Evolutionary conservation across 2,888 invertebrate genomes (phyloP), one percentile per base, ranked within the genome.

Genomic region (Troides oblongomaculatus): DNA sequence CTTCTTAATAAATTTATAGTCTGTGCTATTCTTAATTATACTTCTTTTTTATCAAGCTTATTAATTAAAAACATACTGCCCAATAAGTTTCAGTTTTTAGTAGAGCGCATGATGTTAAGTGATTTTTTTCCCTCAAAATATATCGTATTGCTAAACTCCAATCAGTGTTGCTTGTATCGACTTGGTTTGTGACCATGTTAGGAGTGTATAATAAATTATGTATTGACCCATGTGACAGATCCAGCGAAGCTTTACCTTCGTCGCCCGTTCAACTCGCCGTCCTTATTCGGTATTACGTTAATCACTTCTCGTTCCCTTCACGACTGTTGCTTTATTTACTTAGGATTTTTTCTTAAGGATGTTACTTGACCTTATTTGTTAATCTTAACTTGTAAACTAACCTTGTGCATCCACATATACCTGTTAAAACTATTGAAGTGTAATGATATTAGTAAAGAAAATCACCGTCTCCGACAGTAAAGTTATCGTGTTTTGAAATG

Each of bases 221-320:
- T 78, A 86, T 81, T 75, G 75, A 77, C 70, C 76, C 76, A 74
- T 78, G 77, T 76, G 79, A 78, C 78, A 75, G 78, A 74, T 74
- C 78, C 74, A 76, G 78, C 77, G 76, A 77, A 78, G 80, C 81
- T 83, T 83, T 83, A 78, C 78, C 74, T 73, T 78, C 74, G 73
- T 72, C 77, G 79, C 79, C 77, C 73, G 77, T 72, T 77, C 71
- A 75, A 78, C 77, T 80, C 75, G 79, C 74, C 71, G 72, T 64
- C 87, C 85, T 76, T 87, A 84, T 87, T 83, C 82, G 84, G 87
- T 65, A 62, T 76, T 68, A 72, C 74, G 77, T 85, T 85, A 86
- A 81, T 87, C 84, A 85, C 77, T 79, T 80, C 81, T 81, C 77
- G 81, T 83, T 78, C 76, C 76, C 76, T 76, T 73, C 66, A 70